Evolutionary conservation across 2,888 invertebrate species (phyloP), one percentile per base, ranked within the genome.

Genomic region (Electrophaes corylata): DNA sequence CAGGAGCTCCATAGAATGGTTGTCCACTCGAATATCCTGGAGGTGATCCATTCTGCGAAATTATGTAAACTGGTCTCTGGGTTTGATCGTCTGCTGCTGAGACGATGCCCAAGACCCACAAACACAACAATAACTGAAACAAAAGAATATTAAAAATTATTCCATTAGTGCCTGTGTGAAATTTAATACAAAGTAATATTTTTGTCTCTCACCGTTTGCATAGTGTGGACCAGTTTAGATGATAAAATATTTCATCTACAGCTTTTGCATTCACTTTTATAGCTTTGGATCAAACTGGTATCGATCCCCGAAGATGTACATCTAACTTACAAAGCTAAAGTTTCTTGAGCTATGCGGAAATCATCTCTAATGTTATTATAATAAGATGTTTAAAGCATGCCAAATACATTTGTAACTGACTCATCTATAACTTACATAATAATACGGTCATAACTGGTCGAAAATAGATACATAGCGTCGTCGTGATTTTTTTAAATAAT

Each of bases 211-310:
- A 65, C 81, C 89, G 62, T 75, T 77, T 76, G 80, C 90, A 90
- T 90, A 80, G 79, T 85, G 79, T 86, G 72, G 70, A 67, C 70
- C 66, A 71, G 67, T 70, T 79, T 74, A 71, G 70, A 76, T 76
- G 75, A 78, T 77, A 77, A 80, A 86, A 78, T 87, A 81, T 79
- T 81, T 73, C 65, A 72, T 77, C 69, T 69, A 77, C 66, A 70
- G 73, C 50, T 57, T 64, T 69, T 64, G 75, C 83, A 69, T 79
- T 84, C 83, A 78, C 84, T 87, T 90, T 82, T 90, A 90, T 90
- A 90, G 70, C 77, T 70, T 73, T 69, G 67, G 63, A 63, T 72
- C 68, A 78, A 85, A 88, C 88, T 78, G 83, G 87, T 86, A 83
- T 81, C 73, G 70, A 72, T 75, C 78, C 72, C 73, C 78, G 78